Conservation (phyloP, 2,797 vertebrate genomes). For the Manis pentadactyla region DNA sequence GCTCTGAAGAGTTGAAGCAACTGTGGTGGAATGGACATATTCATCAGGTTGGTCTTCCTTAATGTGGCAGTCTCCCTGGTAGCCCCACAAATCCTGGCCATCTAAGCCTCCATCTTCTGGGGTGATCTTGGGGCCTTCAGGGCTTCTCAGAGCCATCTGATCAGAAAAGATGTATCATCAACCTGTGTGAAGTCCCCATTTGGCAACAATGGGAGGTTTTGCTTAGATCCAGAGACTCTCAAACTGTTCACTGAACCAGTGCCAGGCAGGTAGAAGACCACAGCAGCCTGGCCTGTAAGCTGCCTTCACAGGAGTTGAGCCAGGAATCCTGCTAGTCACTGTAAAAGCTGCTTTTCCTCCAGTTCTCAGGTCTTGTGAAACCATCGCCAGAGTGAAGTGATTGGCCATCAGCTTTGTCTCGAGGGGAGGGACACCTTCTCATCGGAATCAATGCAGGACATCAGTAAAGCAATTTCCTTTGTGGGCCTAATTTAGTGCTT, state of each 20-base stretch:
- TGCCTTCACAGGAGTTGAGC: neutral
- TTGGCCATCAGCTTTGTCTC: neutral
- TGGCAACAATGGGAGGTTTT: neutral
- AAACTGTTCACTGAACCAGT: neutral
- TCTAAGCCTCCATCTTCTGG: neutral
- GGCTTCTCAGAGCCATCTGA: neutral
- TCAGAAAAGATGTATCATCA: neutral
- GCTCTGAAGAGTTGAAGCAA: neutral
- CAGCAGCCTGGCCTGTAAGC: neutral
- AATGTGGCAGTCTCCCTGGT: neutral
- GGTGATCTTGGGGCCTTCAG: neutral
- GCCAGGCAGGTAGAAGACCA: neutral
- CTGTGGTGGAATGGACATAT: neutral
- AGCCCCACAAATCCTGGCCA: neutral
- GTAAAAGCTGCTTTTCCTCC: neutral
- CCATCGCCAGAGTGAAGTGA: accelerated
- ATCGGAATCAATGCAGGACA: neutral
- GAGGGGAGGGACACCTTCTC: neutral
- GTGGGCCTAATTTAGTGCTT: conserved; percentile 64
- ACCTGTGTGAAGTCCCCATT: neutral
- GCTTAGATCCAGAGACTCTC: neutral
- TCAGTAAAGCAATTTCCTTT: conserved; percentile 54
- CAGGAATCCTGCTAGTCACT: accelerated
- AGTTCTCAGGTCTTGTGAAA: neutral
- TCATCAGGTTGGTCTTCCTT: neutral